phyloP scores from a whole-genome alignment of 2,888 invertebrate genomes.

The Hypena proboscidalis region DNA sequence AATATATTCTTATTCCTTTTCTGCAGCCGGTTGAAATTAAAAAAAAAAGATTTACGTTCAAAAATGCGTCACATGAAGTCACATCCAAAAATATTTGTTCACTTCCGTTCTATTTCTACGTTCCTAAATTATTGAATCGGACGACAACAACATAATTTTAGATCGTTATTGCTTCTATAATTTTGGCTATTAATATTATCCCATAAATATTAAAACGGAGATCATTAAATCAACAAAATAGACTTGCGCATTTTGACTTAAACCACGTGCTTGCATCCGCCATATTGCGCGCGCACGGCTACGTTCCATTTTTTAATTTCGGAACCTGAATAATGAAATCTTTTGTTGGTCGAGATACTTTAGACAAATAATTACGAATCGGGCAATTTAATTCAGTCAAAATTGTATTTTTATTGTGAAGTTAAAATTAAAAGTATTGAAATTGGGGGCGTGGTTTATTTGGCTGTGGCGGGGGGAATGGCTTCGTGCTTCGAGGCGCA shows the following conservation, averaged over 20 bases:
- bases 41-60: too few species aligned
- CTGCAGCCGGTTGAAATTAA: too few species aligned
- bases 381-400: too few species aligned
- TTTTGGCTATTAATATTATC: constrained; percentile 18
- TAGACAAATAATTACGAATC: neutral
- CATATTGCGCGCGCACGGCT: constrained; percentile 29
- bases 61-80: too few species aligned
- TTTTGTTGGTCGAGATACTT: neutral
- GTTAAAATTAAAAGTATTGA: constrained; percentile 24
- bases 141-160: constrained; percentile 3
- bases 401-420: neutral
- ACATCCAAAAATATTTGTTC: too few species aligned
- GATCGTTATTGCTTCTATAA: constrained; percentile 5
- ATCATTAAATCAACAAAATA: constrained; percentile 18
- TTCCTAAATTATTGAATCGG: constrained; percentile 7
- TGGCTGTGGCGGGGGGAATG: constrained; percentile 45
- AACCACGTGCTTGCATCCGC: constrained; percentile 36
- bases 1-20: too few species aligned
- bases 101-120: neutral
- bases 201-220: constrained; percentile 19
- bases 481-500: constrained; percentile 64
- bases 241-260: constrained; percentile 49
- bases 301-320: constrained; percentile 6
- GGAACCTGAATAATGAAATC: neutral
- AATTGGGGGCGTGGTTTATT: constrained; percentile 46